Conservation (phyloP, 2,888 invertebrate species). For the Petrolisthes cinctipes region DNA sequence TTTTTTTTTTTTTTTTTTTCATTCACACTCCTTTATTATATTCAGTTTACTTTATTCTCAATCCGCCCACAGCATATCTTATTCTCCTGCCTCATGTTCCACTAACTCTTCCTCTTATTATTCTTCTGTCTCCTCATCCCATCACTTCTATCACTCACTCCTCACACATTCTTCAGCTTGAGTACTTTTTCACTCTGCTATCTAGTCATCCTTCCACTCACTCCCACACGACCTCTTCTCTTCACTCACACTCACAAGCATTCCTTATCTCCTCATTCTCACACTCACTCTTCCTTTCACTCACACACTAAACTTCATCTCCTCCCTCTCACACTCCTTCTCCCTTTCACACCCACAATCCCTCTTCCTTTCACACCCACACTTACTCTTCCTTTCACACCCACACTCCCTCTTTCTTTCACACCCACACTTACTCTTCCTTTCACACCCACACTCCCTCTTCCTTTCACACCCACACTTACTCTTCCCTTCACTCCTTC, state of each 20-base stretch:
- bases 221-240: background rate
- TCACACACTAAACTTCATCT: background rate
- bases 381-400: background rate
- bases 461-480: background rate
- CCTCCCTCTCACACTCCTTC: background rate
- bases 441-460: background rate
- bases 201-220: background rate
- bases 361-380: background rate
- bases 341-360: background rate
- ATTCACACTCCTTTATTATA: background rate
- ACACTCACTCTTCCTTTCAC: background rate
- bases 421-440: background rate
- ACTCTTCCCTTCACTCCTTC: background rate
- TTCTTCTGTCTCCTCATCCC: background rate
- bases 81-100: too few relatives aligned
- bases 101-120: background rate
- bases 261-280: background rate
- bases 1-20: background rate
- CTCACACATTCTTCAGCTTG: background rate
- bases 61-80: too few relatives aligned
- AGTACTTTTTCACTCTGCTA: background rate
- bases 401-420: conserved; percentile 9
- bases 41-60: background rate
- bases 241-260: background rate
- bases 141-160: background rate